Evolutionary conservation across 2,113 vertebrate species (phyloP).

Genomic region (Alaudala cheleensis): DNA sequence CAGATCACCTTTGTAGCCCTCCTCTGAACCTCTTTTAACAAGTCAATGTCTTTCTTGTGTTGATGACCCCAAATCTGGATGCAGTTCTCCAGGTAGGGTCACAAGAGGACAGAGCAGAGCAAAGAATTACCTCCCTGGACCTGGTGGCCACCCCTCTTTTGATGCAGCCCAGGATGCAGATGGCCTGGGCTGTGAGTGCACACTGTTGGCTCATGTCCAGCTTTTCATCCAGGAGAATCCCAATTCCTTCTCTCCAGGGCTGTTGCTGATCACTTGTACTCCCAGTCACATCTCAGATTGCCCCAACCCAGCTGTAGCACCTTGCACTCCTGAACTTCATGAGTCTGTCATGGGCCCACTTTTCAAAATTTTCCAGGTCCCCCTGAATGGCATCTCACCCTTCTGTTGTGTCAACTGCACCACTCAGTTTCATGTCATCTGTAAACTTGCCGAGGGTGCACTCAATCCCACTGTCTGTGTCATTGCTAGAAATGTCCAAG

Average conservation of each 20-base stretch:
- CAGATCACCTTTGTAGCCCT: fast-evolving
- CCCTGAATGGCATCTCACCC: not conserved
- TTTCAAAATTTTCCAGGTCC: not conserved
- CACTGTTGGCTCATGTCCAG: not conserved
- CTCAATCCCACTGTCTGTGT: not conserved
- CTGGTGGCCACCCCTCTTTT: not conserved
- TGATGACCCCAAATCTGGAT: not conserved
- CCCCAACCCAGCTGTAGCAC: not conserved
- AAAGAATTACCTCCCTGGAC: fast-evolving
- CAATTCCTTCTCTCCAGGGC: not conserved
- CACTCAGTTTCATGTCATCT: not conserved
- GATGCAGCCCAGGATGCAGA: not conserved
- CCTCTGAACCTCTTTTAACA: not conserved
- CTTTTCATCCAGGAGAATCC: not conserved
- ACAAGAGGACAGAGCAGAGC: not conserved
- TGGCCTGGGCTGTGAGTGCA: not conserved
- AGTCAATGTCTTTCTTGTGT: not conserved
- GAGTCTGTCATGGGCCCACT: not conserved
- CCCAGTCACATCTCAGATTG: not conserved
- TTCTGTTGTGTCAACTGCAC: not conserved
- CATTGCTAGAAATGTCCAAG: too few species aligned
- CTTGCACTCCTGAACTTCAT: not conserved
- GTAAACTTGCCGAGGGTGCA: fast-evolving
- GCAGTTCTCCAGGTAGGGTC: not conserved
- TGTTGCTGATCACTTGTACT: not conserved